Evolutionary conservation across 2,888 invertebrate genomes (phyloP), one percentile per base, ranked within the genome.

Genomic region (Polyploca ridens): DNA sequence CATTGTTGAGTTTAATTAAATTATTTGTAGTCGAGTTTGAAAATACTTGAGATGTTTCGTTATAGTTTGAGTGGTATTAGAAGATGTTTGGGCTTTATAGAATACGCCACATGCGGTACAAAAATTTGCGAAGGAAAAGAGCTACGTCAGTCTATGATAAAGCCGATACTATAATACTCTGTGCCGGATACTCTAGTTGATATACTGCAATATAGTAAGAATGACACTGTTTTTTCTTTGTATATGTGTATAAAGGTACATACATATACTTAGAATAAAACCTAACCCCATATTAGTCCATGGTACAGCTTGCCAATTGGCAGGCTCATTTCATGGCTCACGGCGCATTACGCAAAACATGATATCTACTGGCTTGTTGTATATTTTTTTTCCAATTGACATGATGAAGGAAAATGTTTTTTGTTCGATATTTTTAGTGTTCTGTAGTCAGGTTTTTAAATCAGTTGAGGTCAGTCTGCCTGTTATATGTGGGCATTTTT

Each of bases 1-100:
- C 73, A 81, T 87, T 88, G 87, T 86, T 79, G 76, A 77, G 68
- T 88, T 87, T 91, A 90, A 92, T 91, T 90, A 86, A 87, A 91
- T 90, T 88, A 89, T 84, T 41, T 41, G 41, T 41, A 41, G 41
- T 41, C 41, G 82, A 77, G 71, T 73, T 61, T 61, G 61, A 41
- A 61, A 61, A 61, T 41, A 61, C 61, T 61, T 19, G 41, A 46
- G 46, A 61, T 19, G 6, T 41, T 61, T 61, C 41, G 13, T 19
- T 61, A 27, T 11, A 41, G 38, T 11, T 61, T 11, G 13, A 19
- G 54, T 54, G 54, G 10, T 54, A 2, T 46, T 49, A 5, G 16
- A 49, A 16, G 16, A 44, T 44, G 44, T 44, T 44, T 44, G 44
- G 44, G 1, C 5, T 46, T 46, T 46, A 46, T 3, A 46, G n/a